Conservation (phyloP, 2,888 invertebrate genomes). For the Drosophila affinis region DNA sequence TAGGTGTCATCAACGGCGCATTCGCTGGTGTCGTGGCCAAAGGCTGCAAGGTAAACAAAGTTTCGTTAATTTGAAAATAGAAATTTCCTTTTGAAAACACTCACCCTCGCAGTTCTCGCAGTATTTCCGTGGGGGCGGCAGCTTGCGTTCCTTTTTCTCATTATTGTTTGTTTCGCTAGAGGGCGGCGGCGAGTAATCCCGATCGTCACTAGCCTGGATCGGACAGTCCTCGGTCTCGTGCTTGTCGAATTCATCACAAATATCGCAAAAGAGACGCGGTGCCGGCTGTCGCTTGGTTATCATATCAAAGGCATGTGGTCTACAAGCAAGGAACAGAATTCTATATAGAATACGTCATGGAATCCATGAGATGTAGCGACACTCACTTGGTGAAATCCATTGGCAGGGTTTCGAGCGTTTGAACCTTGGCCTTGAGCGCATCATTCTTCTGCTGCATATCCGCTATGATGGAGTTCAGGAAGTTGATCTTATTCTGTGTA, state of each 20-base stretch:
- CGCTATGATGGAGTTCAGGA: conserved; percentile 97
- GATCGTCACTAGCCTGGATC: conserved; percentile 88
- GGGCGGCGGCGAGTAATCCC: conserved; percentile 75
- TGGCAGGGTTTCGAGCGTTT: conserved; percentile 87
- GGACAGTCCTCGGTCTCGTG: conserved; percentile 99
- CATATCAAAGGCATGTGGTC: conserved; percentile 85
- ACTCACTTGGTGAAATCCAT: conserved; percentile 85
- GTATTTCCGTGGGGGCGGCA: conserved; percentile 88
- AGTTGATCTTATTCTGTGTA: conserved; percentile 89
- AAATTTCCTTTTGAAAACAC: neutral
- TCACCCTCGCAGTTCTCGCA: conserved; percentile 96
- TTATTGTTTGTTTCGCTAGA: conserved; percentile 65
- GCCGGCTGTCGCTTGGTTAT: conserved; percentile 85
- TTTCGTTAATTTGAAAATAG: neutral
- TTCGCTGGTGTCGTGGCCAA: conserved; percentile 93
- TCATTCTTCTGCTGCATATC: conserved; percentile 97
- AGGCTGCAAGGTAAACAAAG: conserved; percentile 86
- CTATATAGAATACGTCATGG: neutral
- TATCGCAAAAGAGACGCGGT: conserved; percentile 97
- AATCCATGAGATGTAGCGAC: neutral
- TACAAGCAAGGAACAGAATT: conserved; percentile 59
- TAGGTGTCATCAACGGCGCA: conserved; percentile 89
- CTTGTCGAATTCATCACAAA: conserved; percentile 97
- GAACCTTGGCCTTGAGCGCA: conserved; percentile 90
- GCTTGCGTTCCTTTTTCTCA: conserved; percentile 79